Evolutionary conservation across 2,797 vertebrate genomes (phyloP).

Genomic region (Pampus argenteus): DNA sequence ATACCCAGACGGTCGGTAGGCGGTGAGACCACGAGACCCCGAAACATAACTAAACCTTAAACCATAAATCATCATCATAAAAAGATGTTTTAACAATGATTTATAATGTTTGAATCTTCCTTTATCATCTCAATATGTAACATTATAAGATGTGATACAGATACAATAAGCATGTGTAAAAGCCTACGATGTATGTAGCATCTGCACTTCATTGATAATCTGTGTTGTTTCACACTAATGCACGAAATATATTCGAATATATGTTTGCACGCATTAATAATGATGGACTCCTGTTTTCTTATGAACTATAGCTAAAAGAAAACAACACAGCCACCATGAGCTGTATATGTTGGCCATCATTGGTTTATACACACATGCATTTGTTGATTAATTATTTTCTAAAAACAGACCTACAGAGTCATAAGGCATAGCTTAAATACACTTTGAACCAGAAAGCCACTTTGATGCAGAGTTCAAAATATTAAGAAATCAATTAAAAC

Average conservation of each 20-base stretch:
- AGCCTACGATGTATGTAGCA: too few species aligned
- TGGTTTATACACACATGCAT: constrained; percentile 60
- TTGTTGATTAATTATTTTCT: constrained; percentile 67
- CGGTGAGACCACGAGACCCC: too few species aligned
- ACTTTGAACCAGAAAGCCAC: constrained; percentile 38
- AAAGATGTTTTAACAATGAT: too few species aligned
- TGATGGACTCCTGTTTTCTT: neutral
- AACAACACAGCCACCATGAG: constrained; percentile 11
- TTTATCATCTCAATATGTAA: too few species aligned
- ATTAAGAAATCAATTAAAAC: constrained; percentile 50
- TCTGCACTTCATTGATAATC: neutral
- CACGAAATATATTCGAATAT: neutral
- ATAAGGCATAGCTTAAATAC: constrained; percentile 27
- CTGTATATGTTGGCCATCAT: constrained; percentile 51
- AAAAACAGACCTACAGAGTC: constrained; percentile 25
- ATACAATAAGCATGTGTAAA: too few species aligned
- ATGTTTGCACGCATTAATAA: neutral
- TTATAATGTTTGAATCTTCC: neutral
- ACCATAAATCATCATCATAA: too few species aligned
- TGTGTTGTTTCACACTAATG: neutral
- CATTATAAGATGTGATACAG: too few species aligned
- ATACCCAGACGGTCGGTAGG: too few species aligned
- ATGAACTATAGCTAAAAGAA: neutral
- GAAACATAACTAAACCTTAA: too few species aligned
- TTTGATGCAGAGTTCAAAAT: constrained; percentile 33